Conservation (phyloP, 2,888 invertebrate species). For the Microchrysa polita region DNA sequence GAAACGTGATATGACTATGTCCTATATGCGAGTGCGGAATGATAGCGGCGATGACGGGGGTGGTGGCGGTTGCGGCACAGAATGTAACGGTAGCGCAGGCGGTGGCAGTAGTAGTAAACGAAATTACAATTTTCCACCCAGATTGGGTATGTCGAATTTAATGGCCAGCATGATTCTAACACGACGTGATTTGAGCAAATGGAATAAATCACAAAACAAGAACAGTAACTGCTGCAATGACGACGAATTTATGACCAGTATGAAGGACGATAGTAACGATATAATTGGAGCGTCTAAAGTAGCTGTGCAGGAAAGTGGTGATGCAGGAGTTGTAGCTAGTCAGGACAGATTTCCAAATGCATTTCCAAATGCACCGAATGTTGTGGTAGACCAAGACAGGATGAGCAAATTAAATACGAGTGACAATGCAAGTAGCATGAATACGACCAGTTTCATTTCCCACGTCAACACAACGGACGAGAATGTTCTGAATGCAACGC, state of each 20-base stretch:
- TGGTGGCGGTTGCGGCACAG: conserved; percentile 66
- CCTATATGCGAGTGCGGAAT: conserved; percentile 44
- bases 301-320: neutral
- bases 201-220: conserved; percentile 41
- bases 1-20: conserved; percentile 39
- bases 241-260: conserved; percentile 39
- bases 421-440: conserved; percentile 22
- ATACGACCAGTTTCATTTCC: conserved; percentile 47
- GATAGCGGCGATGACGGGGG: conserved; percentile 63
- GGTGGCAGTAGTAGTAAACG: conserved; percentile 62
- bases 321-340: neutral
- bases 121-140: conserved; percentile 38
- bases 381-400: neutral
- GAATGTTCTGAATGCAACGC: conserved; percentile 33
- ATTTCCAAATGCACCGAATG: neutral
- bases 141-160: conserved; percentile 31
- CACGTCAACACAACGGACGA: conserved; percentile 44
- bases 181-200: conserved; percentile 32
- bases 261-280: conserved; percentile 35
- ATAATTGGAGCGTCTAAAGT: neutral
- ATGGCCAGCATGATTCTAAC: conserved; percentile 38
- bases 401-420: neutral
- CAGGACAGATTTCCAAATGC: neutral
- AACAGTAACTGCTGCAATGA: conserved; percentile 39
- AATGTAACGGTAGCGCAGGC: conserved; percentile 70